Evolutionary conservation across 2,888 invertebrate genomes (phyloP).

Genomic region (Bugulina stolonifera): DNA sequence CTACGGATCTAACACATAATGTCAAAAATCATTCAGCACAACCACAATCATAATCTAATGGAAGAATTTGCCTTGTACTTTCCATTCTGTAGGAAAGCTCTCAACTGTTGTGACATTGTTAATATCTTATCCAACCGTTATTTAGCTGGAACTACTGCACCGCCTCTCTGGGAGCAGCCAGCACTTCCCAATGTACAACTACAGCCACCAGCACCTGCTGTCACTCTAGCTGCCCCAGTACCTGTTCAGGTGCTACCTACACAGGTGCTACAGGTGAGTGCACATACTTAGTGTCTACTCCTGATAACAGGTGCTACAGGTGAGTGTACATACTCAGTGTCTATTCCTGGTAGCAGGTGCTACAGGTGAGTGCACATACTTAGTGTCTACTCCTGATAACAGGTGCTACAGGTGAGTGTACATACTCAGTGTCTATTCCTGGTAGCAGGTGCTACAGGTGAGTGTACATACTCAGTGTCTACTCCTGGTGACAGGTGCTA

Average conservation of each 20-base stretch:
- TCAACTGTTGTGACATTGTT: too few relatives aligned
- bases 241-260: conserved; percentile 1
- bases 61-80: too few relatives aligned
- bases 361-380: background rate
- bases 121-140: too few relatives aligned
- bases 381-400: background rate
- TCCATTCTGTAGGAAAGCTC: too few relatives aligned
- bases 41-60: too few relatives aligned
- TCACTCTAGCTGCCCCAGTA: background rate
- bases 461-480: background rate
- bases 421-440: background rate
- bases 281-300: background rate
- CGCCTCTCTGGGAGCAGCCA: conserved; percentile 9
- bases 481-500: too few relatives aligned
- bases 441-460: background rate
- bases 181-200: background rate
- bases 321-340: background rate
- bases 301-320: background rate
- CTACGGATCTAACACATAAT: too few relatives aligned
- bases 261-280: conserved; percentile 23
- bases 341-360: background rate
- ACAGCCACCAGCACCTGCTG: background rate
- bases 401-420: too few relatives aligned
- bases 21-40: too few relatives aligned
- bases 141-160: conserved; percentile 14